A percentile compares a stretch with the other conserved stretches of the same genome.
These are phyloP conservation scores for Hafferia zeledoni DNA, from an alignment of 2,797 vertebrate genomes.

Conservation along the genomic window DNA sequence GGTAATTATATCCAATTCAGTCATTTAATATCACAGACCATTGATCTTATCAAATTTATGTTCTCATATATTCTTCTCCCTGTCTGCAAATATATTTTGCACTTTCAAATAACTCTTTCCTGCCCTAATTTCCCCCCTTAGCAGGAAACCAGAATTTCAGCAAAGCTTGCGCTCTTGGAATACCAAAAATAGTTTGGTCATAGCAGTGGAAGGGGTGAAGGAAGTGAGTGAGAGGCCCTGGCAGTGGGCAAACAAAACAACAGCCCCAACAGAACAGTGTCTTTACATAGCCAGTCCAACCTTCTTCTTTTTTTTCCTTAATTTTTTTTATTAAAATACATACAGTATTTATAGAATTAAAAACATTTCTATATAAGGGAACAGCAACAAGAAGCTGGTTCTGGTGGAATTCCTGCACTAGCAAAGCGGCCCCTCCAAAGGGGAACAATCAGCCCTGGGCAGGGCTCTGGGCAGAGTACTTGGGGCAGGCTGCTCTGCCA, in stretches of 20 bases:
- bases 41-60: background rate
- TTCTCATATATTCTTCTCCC: background rate
- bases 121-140: background rate
- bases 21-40: constrained; percentile 19
- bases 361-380: constrained; percentile 53
- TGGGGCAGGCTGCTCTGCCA: background rate
- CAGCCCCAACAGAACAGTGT: background rate
- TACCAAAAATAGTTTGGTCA: constrained; percentile 56
- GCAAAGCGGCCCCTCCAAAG: background rate
- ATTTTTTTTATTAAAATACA: constrained; percentile 32
- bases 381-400: constrained; percentile 29
- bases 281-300: background rate
- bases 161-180: constrained; percentile 35
- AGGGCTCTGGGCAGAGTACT: background rate
- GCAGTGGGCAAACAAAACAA: background rate
- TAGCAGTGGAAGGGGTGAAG: constrained; percentile 44
- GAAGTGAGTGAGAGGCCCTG: constrained; percentile 34
- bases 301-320: background rate
- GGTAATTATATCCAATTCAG: background rate
- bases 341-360: constrained; percentile 52
- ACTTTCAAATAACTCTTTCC: constrained; percentile 9
- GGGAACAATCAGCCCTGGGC: background rate
- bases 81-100: constrained; percentile 17
- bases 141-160: constrained; percentile 49
- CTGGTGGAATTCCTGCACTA: constrained; percentile 9